phyloP scores from a whole-genome alignment of 1,140 invertebrate genomes.

The Sesamia nonagrioides region DNA sequence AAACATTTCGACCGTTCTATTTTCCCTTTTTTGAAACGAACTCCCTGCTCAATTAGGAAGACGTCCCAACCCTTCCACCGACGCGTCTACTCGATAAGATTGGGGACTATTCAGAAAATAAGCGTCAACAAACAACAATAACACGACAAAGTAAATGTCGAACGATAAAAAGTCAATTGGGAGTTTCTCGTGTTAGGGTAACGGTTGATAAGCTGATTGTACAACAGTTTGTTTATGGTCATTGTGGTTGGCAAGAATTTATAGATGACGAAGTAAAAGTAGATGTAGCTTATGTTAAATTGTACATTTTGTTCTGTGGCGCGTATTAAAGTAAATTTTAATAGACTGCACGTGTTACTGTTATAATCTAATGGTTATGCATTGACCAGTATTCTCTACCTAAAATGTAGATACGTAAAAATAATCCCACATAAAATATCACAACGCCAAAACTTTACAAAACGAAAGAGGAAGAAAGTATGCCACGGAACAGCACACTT shows the following conservation, averaged over 20 bases:
- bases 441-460: neutral
- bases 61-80: conserved; percentile 51
- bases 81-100: conserved; percentile 53
- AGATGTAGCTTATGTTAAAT: neutral
- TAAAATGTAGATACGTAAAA: too few species aligned
- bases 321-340: too few species aligned
- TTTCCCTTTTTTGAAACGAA: conserved; percentile 48
- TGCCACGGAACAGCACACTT: neutral
- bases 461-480: neutral
- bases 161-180: conserved; percentile 47
- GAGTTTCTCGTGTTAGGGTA: conserved; percentile 40
- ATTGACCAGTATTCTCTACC: too few species aligned
- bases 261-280: neutral
- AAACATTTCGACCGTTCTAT: conserved; percentile 38
- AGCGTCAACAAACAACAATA: conserved; percentile 56
- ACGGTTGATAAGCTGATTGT: conserved; percentile 39
- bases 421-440: too few species aligned
- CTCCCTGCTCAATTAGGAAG: conserved; percentile 49
- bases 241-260: neutral
- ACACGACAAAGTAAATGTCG: conserved; percentile 50
- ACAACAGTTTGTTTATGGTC: conserved; percentile 37
- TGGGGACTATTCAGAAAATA: conserved; percentile 46
- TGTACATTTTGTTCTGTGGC: neutral
- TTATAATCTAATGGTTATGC: neutral
- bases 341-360: neutral